Evolutionary conservation across 1,140 invertebrate genomes (phyloP).

Genomic region (Maconellicoccus hirsutus): DNA sequence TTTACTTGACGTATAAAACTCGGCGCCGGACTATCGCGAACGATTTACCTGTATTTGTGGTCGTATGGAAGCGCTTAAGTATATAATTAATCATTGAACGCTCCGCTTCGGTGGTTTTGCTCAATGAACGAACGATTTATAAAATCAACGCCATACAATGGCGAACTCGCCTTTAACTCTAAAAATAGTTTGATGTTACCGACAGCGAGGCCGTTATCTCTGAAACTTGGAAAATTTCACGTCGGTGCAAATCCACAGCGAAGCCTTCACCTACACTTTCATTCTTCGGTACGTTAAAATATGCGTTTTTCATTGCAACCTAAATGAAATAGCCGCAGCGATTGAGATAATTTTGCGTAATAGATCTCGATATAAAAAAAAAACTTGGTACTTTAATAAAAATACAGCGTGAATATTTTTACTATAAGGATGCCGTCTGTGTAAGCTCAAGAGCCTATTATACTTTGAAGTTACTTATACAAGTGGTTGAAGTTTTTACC

Average conservation of each 20-base stretch:
- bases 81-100: conserved; percentile 17
- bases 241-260: neutral
- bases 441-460: too few relatives aligned
- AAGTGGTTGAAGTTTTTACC: too few relatives aligned
- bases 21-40: neutral
- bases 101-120: neutral
- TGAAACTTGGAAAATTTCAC: neutral
- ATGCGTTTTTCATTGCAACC: too few relatives aligned
- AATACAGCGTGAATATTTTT: too few relatives aligned
- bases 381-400: too few relatives aligned
- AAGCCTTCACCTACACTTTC: neutral
- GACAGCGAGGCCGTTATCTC: neutral
- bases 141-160: conserved; percentile 18
- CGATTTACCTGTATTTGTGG: conserved; percentile 13
- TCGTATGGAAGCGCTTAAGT: conserved; percentile 7
- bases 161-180: conserved; percentile 5
- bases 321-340: too few relatives aligned
- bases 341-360: too few relatives aligned
- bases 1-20: too few relatives aligned
- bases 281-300: too few relatives aligned
- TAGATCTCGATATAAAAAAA: too few relatives aligned
- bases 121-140: conserved; percentile 20
- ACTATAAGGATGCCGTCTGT: too few relatives aligned
- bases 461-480: too few relatives aligned
- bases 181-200: neutral